These are phyloP conservation scores for Caenorhabditis drosophilae DNA, from an alignment of 2,888 invertebrate species.

Conservation along the genomic window DNA sequence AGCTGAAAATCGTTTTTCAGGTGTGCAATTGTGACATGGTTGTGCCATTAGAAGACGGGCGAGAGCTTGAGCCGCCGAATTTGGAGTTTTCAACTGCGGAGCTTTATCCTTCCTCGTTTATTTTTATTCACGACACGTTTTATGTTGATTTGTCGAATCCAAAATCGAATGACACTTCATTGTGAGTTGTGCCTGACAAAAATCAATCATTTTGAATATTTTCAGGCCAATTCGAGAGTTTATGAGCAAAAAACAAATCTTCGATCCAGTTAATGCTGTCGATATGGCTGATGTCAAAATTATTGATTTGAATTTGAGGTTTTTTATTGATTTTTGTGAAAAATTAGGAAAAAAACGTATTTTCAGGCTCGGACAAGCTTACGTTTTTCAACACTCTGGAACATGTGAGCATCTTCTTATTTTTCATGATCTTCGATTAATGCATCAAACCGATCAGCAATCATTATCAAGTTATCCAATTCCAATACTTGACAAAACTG, in stretches of 20 bases:
- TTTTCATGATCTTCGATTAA: slow-evolving; percentile 62
- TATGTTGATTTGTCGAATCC: slow-evolving; percentile 36
- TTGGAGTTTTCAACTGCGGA: slow-evolving; percentile 12
- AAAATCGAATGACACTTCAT: slow-evolving; percentile 18
- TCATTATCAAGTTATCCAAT: slow-evolving; percentile 50
- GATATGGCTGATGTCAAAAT: slow-evolving; percentile 37
- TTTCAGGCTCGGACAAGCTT: slow-evolving; percentile 49
- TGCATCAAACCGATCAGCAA: slow-evolving; percentile 57
- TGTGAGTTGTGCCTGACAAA: slow-evolving; percentile 4
- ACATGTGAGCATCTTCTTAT: slow-evolving; percentile 59
- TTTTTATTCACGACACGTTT: slow-evolving; percentile 54
- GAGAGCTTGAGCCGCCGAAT: slow-evolving; percentile 34
- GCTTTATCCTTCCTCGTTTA: slow-evolving; percentile 45
- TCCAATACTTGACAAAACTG: slow-evolving; percentile 49
- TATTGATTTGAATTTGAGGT: slow-evolving; percentile 49
- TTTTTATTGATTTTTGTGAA: neutral
- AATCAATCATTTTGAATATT: neutral
- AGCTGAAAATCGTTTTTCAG: too few species aligned
- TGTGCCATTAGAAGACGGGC: slow-evolving; percentile 39
- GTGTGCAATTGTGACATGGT: slow-evolving; percentile 42
- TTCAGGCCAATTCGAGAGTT: slow-evolving; percentile 51
- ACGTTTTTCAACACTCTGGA: slow-evolving; percentile 54
- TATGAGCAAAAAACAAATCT: slow-evolving; percentile 41
- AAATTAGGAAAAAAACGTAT: neutral
- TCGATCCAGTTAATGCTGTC: slow-evolving; percentile 24